These are phyloP conservation scores for Upupa epops DNA, from an alignment of 2,113 vertebrate species.

Conservation along the genomic window DNA sequence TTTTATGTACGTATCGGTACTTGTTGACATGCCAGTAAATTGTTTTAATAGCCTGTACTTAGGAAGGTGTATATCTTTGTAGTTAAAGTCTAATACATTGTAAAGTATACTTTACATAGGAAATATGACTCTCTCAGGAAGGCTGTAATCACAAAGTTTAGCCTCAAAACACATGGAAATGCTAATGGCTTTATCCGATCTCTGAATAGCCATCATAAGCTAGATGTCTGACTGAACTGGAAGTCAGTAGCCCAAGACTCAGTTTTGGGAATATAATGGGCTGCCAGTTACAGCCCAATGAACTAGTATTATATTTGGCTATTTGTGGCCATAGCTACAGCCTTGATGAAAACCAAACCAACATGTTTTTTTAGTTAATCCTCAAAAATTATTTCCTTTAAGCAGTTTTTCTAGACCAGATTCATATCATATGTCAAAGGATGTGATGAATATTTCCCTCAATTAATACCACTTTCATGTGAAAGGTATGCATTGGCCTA, in stretches of 20 bases:
- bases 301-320: constrained; percentile 16
- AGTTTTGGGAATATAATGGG: neutral
- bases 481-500: neutral
- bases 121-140: constrained; percentile 62
- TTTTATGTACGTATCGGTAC: constrained; percentile 53
- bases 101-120: constrained; percentile 56
- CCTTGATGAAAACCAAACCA: constrained; percentile 23
- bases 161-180: constrained; percentile 11
- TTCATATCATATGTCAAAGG: neutral
- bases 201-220: constrained; percentile 31
- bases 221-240: constrained; percentile 7
- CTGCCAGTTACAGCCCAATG: constrained; percentile 34
- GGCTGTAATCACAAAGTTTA: constrained; percentile 64
- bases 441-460: constrained; percentile 18
- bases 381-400: constrained; percentile 49
- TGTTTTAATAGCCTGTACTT: constrained; percentile 71
- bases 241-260: neutral
- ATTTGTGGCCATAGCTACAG: constrained; percentile 18
- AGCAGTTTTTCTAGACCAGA: constrained; percentile 9
- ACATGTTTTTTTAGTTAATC: neutral
- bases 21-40: constrained; percentile 70
- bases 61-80: constrained; percentile 67
- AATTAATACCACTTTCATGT: constrained; percentile 1
- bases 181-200: constrained; percentile 7
- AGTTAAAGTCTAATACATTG: constrained; percentile 65